A percentile compares a stretch with the other conserved stretches of the same genome.
Evolutionary conservation across 2,888 invertebrate species (phyloP).

Genomic region (Melikaiella ostensackeni): DNA sequence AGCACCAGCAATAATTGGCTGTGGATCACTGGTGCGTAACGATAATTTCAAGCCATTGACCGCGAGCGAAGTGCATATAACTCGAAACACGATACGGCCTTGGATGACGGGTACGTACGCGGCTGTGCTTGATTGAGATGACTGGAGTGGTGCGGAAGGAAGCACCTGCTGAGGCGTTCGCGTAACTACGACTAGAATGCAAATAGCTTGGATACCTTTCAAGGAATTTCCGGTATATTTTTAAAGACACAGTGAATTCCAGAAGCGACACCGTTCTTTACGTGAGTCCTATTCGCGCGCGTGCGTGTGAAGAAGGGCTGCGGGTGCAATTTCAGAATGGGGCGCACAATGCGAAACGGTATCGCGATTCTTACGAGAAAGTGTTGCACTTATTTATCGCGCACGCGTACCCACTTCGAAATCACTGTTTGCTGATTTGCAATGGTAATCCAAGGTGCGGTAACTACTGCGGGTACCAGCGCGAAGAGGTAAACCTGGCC

Average conservation of each 20-base stretch:
- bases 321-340: neutral
- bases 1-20: constrained; percentile 30
- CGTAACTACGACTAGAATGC: constrained; percentile 50
- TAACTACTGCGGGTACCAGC: constrained; percentile 43
- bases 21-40: constrained; percentile 28
- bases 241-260: constrained; percentile 48
- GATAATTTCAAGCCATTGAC: constrained; percentile 46
- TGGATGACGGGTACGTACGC: constrained; percentile 42
- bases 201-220: constrained; percentile 51
- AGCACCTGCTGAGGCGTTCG: constrained; percentile 55
- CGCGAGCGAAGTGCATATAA: constrained; percentile 47
- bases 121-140: constrained; percentile 56
- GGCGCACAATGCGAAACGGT: neutral
- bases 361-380: neutral
- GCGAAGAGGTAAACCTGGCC: constrained; percentile 66
- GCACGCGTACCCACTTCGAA: constrained; percentile 52
- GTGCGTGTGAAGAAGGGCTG: neutral
- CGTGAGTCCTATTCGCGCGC: constrained; percentile 11
- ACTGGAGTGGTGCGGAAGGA: constrained; percentile 49
- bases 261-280: constrained; percentile 41
- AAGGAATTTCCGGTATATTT: constrained; percentile 53
- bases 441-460: constrained; percentile 55
- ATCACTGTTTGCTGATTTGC: constrained; percentile 55
- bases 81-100: constrained; percentile 46
- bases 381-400: constrained; percentile 48